A percentile compares a stretch with the other conserved stretches of the same genome.
These are phyloP conservation scores for Tiliacea aurago DNA, from an alignment of 2,888 invertebrate species.

Conservation along the genomic window DNA sequence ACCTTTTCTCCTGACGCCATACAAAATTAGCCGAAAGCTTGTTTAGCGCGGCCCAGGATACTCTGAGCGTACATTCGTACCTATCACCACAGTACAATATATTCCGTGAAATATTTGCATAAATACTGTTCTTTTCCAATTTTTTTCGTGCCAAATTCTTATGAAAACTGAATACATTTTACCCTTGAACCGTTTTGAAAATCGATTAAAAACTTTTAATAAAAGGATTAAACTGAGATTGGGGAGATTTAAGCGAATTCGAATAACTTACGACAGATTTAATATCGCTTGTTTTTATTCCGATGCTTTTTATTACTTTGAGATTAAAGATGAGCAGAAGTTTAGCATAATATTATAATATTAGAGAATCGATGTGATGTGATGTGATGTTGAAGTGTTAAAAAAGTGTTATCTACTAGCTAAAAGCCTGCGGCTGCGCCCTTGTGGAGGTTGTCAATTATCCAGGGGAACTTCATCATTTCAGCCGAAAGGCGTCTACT, in stretches of 20 bases:
- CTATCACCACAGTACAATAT: not conserved
- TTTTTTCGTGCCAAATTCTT: not conserved
- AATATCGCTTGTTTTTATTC: constrained; percentile 25
- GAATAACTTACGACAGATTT: constrained; percentile 34
- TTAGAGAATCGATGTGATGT: not conserved
- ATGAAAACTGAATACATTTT: constrained; percentile 36
- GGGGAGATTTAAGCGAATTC: constrained; percentile 22
- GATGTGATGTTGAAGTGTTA: not conserved
- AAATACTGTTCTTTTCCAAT: not conserved
- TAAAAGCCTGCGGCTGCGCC: no score
- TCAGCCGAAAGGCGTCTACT: no score
- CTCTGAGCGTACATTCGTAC: not conserved
- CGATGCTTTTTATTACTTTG: constrained; percentile 10
- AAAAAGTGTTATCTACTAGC: not conserved
- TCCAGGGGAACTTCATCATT: not conserved
- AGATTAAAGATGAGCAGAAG: not conserved
- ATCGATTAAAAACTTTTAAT: constrained; percentile 60
- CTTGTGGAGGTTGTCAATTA: not conserved
- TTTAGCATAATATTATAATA: not conserved
- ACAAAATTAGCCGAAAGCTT: not conserved
- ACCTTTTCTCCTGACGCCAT: no score
- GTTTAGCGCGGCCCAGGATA: no score
- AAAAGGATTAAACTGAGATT: constrained; percentile 59
- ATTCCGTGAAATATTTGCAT: not conserved
- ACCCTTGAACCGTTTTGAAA: constrained; percentile 30